These are phyloP conservation scores for Azorinus chamasolen DNA, from an alignment of 2,888 invertebrate species.

Conservation along the genomic window DNA sequence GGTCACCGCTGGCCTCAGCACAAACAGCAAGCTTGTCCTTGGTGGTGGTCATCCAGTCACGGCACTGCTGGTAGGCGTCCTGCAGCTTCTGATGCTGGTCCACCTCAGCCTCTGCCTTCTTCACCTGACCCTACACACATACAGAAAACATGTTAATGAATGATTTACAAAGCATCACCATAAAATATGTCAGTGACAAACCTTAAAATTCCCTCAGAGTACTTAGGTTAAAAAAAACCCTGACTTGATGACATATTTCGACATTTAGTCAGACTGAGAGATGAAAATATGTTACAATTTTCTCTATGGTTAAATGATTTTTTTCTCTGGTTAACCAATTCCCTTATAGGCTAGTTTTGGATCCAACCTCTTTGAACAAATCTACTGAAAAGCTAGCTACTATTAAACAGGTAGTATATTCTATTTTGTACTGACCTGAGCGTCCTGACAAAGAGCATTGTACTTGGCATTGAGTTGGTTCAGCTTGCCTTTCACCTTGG, in stretches of 20 bases:
- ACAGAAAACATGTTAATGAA: not conserved
- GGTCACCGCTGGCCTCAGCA: conserved; percentile 95
- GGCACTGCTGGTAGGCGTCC: conserved; percentile 90
- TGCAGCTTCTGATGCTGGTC: conserved; percentile 82
- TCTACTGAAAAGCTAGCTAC: too few relatives aligned
- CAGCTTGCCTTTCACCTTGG: conserved; percentile 95
- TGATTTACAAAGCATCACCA: not conserved
- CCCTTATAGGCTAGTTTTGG: too few relatives aligned
- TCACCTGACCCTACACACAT: conserved; percentile 70
- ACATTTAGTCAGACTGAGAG: too few relatives aligned
- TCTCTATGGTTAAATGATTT: too few relatives aligned
- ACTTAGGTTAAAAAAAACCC: too few relatives aligned
- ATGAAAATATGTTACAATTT: too few relatives aligned
- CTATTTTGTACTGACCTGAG: conserved; percentile 89
- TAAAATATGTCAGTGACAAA: not conserved
- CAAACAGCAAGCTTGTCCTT: conserved; percentile 93
- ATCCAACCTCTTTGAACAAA: too few relatives aligned
- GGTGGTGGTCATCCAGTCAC: conserved; percentile 94
- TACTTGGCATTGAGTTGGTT: conserved; percentile 95
- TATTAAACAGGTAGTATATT: too few relatives aligned
- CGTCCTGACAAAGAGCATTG: conserved; percentile 93
- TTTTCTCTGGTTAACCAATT: too few relatives aligned
- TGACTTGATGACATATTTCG: too few relatives aligned
- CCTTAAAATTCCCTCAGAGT: too few relatives aligned
- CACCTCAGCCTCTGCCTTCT: conserved; percentile 78